These are phyloP conservation scores for Pseudopodoces humilis DNA, from an alignment of 2,113 vertebrate species.

Conservation along the genomic window DNA sequence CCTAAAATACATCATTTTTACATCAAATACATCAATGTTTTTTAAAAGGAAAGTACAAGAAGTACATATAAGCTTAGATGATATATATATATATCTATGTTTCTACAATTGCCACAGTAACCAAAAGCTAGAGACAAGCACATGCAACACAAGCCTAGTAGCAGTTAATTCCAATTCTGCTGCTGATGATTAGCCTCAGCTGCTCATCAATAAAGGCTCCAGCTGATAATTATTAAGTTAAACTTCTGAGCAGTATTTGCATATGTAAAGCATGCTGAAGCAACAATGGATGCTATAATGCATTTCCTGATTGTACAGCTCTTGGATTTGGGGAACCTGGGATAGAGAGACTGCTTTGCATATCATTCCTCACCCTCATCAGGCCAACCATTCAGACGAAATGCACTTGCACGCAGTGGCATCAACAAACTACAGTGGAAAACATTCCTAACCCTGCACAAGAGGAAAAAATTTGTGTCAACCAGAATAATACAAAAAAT, in stretches of 20 bases:
- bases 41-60: not conserved
- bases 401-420: not conserved
- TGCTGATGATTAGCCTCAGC: slow-evolving; percentile 75
- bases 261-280: slow-evolving; percentile 71
- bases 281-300: slow-evolving; percentile 67
- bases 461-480: not conserved
- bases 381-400: slow-evolving; percentile 66
- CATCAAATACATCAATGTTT: not conserved
- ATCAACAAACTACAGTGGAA: not conserved
- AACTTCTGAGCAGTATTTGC: slow-evolving; percentile 74
- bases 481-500: not conserved
- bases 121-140: not conserved
- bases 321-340: slow-evolving; percentile 40
- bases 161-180: slow-evolving; percentile 63
- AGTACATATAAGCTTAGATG: not conserved
- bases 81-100: not conserved
- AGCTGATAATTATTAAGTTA: slow-evolving; percentile 84
- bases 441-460: not conserved
- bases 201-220: slow-evolving; percentile 77
- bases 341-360: slow-evolving; percentile 49
- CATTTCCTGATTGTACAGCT: slow-evolving; percentile 67
- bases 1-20: not conserved
- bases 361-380: slow-evolving; percentile 53
- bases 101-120: slow-evolving; percentile 18
- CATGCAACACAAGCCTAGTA: not conserved